Evolutionary conservation across 1,140 invertebrate genomes (phyloP).

Genomic region (Hormaphis cornu): DNA sequence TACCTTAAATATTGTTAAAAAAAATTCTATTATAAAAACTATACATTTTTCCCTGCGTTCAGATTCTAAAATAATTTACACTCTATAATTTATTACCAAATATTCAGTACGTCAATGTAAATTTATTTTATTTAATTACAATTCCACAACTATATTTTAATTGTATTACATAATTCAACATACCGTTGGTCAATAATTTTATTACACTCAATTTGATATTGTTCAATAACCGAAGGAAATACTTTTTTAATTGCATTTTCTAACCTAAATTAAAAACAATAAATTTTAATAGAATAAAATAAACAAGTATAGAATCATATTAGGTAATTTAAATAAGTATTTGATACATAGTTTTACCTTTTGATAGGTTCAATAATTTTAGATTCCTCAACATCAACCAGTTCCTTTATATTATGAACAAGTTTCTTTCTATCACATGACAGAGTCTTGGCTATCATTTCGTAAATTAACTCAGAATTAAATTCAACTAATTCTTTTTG

Average conservation of each 20-base stretch:
- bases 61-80: too few relatives aligned
- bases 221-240: conserved; percentile 4
- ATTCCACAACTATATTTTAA: too few relatives aligned
- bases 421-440: conserved; percentile 20
- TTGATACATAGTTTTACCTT: not conserved
- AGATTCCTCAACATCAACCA: not conserved
- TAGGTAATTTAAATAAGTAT: too few relatives aligned
- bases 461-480: conserved; percentile 7
- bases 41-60: too few relatives aligned
- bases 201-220: not conserved
- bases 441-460: not conserved
- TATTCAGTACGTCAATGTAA: too few relatives aligned
- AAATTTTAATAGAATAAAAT: not conserved
- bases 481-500: conserved; percentile 1
- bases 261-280: not conserved
- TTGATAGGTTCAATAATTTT: conserved; percentile 8
- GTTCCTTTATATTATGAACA: conserved; percentile 6
- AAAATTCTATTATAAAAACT: too few relatives aligned
- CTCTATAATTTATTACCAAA: too few relatives aligned
- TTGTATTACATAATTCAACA: not conserved
- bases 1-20: too few relatives aligned
- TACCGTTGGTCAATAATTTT: conserved; percentile 8
- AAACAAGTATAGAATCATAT: not conserved
- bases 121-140: too few relatives aligned
- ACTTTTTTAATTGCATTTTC: not conserved